Conservation (phyloP, 2,113 vertebrate species). For the Hirundichthys speculiger region DNA sequence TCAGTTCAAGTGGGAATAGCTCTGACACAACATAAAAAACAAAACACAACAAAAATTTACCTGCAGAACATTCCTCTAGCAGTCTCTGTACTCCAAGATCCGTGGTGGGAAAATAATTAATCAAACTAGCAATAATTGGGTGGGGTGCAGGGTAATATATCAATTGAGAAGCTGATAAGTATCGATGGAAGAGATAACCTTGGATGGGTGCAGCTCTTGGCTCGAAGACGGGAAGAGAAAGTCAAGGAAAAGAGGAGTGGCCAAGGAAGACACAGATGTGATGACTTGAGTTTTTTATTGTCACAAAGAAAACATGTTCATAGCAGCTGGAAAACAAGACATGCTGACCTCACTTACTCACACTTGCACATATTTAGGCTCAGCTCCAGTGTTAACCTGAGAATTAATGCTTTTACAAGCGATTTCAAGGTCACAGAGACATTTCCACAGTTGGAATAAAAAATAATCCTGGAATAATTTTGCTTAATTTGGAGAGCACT, state of each 20-base stretch:
- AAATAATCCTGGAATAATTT: too few relatives aligned
- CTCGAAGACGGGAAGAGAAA: conserved; percentile 50
- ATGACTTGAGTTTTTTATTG: conserved; percentile 31
- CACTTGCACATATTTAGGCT: too few relatives aligned
- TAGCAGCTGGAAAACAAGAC: conserved; percentile 23
- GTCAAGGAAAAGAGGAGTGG: conserved; percentile 1
- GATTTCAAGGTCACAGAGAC: too few relatives aligned
- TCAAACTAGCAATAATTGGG: conserved; percentile 78
- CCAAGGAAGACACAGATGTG: conserved; percentile 12
- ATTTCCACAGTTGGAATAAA: too few relatives aligned
- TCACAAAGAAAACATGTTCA: conserved; percentile 25
- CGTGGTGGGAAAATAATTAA: conserved; percentile 76
- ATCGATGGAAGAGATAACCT: conserved; percentile 82
- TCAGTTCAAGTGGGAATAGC: conserved; percentile 20
- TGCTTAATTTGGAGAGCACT: too few relatives aligned
- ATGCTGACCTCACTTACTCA: conserved; percentile 6
- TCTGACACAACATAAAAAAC: conserved; percentile 47
- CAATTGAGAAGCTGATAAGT: conserved; percentile 83
- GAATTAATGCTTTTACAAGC: too few relatives aligned
- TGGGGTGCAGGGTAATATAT: conserved; percentile 79
- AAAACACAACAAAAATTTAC: conserved; percentile 67
- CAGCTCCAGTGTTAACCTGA: too few relatives aligned
- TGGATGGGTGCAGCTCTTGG: conserved; percentile 59
- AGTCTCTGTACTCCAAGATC: conserved; percentile 51
- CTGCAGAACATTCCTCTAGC: conserved; percentile 55